Percentiles rank a stretch among this genome's conserved stretches.
phyloP scores from a whole-genome alignment of 2,797 vertebrate genomes.

The Heterohyrax brucei region DNA sequence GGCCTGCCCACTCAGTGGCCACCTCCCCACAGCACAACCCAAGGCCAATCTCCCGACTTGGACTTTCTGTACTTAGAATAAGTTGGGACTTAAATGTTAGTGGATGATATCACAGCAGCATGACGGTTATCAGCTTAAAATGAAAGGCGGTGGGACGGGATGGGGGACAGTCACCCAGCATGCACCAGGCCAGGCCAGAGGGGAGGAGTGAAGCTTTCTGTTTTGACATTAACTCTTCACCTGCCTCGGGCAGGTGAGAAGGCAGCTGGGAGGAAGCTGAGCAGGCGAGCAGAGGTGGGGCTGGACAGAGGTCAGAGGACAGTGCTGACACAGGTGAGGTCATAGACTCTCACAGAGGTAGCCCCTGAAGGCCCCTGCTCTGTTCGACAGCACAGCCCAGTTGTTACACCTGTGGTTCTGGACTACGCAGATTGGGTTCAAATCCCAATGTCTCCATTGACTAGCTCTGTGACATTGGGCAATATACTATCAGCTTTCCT shows the following conservation, averaged over 20 bases:
- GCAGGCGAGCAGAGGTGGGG: rapidly evolving
- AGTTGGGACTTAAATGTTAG: conserved; percentile 50
- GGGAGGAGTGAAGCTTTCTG: no score
- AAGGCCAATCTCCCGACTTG: background rate
- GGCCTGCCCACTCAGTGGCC: background rate
- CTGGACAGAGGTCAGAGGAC: no score
- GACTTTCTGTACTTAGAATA: conserved; percentile 50
- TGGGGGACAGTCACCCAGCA: no score
- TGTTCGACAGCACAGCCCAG: no score
- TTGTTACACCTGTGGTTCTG: background rate
- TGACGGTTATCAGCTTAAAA: conserved; percentile 16
- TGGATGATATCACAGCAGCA: background rate
- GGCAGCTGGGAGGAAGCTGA: no score
- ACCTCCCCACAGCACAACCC: background rate
- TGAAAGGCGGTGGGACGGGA: background rate
- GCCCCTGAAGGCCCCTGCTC: background rate
- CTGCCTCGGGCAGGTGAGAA: background rate
- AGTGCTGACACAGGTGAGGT: background rate
- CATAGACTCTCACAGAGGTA: background rate
- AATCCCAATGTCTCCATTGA: background rate
- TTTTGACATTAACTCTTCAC: background rate
- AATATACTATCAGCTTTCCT: no score
- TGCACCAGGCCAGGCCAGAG: background rate
- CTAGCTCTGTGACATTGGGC: background rate
- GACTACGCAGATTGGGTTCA: background rate